These are phyloP conservation scores for Dendrocincla tyrannina DNA, from an alignment of 2,797 vertebrate species.

Conservation along the genomic window DNA sequence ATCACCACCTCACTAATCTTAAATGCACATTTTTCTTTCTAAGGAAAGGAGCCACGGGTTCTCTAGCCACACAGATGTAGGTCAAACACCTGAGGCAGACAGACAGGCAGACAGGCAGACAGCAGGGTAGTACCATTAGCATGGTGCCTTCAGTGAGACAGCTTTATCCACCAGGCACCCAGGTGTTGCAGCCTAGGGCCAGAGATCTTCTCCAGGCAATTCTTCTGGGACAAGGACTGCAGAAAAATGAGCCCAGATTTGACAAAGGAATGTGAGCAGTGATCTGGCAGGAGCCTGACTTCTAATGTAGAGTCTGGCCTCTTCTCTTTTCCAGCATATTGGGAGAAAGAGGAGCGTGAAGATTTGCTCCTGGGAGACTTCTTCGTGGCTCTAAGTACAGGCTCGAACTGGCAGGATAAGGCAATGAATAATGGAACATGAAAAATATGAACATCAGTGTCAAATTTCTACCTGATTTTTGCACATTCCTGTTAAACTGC, in stretches of 20 bases:
- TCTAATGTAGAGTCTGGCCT: neutral
- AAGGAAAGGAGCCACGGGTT: neutral
- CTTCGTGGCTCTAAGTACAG: neutral
- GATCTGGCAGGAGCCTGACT: neutral
- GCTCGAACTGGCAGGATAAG: neutral
- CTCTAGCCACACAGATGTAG: neutral
- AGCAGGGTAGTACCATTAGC: neutral
- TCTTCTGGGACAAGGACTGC: neutral
- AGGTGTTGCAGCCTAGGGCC: neutral
- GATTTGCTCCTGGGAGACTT: neutral
- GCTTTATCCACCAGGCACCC: neutral
- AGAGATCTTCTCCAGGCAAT: neutral
- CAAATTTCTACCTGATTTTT: neutral
- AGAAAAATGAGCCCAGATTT: neutral
- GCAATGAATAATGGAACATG: neutral
- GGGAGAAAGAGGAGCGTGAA: neutral
- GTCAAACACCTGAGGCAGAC: neutral
- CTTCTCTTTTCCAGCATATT: neutral
- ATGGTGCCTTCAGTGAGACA: neutral
- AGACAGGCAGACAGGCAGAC: neutral
- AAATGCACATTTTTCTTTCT: neutral
- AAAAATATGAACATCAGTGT: neutral
- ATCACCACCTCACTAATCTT: neutral
- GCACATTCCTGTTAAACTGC: neutral
- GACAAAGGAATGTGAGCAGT: neutral